phyloP scores from a whole-genome alignment of 2,113 vertebrate genomes.

The Phoenicopterus ruber region DNA sequence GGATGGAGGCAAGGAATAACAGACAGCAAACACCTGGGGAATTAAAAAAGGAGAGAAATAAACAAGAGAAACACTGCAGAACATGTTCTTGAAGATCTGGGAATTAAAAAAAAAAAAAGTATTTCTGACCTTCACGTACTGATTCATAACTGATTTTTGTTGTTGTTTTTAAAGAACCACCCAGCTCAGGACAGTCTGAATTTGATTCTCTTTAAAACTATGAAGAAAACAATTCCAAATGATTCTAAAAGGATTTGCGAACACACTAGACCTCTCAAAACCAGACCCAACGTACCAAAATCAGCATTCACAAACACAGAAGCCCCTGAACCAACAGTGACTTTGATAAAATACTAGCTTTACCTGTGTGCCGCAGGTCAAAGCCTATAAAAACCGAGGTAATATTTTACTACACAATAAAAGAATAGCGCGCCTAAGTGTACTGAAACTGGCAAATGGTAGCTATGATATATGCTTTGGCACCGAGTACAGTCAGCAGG shows the following conservation, averaged over 20 bases:
- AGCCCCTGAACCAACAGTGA: neutral
- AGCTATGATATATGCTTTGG: neutral
- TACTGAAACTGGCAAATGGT: neutral
- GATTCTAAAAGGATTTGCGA: neutral
- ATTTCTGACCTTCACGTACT: rapidly evolving
- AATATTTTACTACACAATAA: neutral
- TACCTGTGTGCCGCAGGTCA: neutral
- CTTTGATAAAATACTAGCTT: neutral
- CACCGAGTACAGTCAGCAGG: neutral
- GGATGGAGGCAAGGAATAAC: neutral
- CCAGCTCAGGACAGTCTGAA: neutral
- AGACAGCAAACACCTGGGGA: neutral
- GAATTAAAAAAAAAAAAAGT: neutral
- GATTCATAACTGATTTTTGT: neutral
- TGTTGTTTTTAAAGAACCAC: neutral
- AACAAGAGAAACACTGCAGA: neutral
- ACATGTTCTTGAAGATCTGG: neutral
- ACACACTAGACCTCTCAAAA: neutral
- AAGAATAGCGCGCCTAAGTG: neutral
- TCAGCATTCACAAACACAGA: neutral
- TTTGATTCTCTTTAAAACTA: neutral
- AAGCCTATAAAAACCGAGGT: neutral
- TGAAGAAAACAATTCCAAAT: neutral
- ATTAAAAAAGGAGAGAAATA: neutral
- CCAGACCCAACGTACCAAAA: neutral